Percentiles rank a stretch among this genome's conserved stretches.
phyloP scores from a whole-genome alignment of 2,113 vertebrate genomes.

The Platichthys stellatus region DNA sequence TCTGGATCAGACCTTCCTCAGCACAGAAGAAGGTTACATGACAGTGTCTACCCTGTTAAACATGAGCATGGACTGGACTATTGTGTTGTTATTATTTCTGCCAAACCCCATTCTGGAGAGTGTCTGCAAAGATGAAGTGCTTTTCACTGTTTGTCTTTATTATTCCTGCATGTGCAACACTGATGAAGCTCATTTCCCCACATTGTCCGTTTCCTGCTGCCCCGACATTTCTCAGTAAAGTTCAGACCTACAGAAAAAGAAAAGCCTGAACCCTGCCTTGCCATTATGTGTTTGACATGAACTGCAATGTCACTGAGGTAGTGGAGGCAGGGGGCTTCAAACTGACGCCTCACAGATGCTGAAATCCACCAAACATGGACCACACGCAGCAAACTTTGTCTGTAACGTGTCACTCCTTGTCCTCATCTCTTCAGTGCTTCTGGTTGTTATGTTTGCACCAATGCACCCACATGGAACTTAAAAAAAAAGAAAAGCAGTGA shows the following conservation, averaged over 20 bases:
- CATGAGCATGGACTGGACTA: no score
- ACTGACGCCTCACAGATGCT: not conserved
- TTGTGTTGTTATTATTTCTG: no score
- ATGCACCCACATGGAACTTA: no score
- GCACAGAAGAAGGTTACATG: no score
- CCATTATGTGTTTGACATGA: not conserved
- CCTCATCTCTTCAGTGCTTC: no score
- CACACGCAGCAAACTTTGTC: not conserved
- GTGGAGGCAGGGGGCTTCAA: not conserved
- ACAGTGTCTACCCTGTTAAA: not conserved
- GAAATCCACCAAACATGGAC: not conserved
- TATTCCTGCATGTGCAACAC: not conserved
- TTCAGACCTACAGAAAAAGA: not conserved
- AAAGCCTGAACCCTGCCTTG: not conserved
- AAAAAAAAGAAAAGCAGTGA: no score
- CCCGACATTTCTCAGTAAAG: not conserved
- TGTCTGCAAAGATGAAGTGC: no score
- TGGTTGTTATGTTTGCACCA: no score
- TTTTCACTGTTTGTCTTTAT: no score
- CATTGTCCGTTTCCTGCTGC: not conserved
- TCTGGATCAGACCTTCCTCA: no score
- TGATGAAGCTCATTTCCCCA: not conserved
- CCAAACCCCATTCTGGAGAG: no score
- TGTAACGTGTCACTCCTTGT: not conserved
- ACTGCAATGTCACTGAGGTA: constrained; percentile 34